Evolutionary conservation across 2,888 invertebrate species (phyloP).

Genomic region (Taenaris catops): DNA sequence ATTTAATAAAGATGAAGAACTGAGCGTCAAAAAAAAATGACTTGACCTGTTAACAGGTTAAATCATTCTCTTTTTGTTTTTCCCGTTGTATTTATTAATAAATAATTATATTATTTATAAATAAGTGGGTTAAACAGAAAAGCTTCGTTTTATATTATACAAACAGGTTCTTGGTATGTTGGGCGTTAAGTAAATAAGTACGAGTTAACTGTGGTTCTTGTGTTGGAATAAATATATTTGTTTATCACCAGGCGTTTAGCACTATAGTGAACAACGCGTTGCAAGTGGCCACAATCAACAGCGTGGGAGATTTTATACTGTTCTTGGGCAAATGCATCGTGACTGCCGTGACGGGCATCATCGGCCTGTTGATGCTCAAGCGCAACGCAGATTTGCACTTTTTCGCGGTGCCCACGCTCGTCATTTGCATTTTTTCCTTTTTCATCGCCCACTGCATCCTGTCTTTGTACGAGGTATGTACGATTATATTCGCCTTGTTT

Average conservation of each 20-base stretch:
- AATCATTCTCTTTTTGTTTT: too few species aligned
- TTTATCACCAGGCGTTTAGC: conserved; percentile 92
- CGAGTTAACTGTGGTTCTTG: not conserved
- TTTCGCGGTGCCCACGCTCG: conserved; percentile 91
- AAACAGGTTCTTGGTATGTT: too few species aligned
- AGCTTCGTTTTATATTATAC: too few species aligned
- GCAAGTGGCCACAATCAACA: conserved; percentile 95
- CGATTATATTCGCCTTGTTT: too few species aligned
- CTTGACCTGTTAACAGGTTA: too few species aligned
- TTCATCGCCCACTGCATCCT: conserved; percentile 96
- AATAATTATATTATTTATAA: too few species aligned
- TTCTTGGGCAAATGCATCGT: conserved; percentile 91
- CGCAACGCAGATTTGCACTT: conserved; percentile 87
- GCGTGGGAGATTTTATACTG: conserved; percentile 94
- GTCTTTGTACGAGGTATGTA: conserved; percentile 93
- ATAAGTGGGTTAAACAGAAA: too few species aligned
- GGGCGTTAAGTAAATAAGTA: too few species aligned
- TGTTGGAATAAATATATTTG: too few species aligned
- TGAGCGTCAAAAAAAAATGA: too few species aligned
- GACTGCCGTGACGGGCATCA: conserved; percentile 89
- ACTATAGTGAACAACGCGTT: conserved; percentile 90
- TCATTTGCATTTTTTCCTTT: conserved; percentile 92
- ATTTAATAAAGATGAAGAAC: too few species aligned
- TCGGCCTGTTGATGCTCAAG: conserved; percentile 88
- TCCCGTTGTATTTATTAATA: too few species aligned